A percentile compares a stretch with the other conserved stretches of the same genome.
Conservation (phyloP, 1,140 invertebrate species). For the Drosophila leontia region DNA sequence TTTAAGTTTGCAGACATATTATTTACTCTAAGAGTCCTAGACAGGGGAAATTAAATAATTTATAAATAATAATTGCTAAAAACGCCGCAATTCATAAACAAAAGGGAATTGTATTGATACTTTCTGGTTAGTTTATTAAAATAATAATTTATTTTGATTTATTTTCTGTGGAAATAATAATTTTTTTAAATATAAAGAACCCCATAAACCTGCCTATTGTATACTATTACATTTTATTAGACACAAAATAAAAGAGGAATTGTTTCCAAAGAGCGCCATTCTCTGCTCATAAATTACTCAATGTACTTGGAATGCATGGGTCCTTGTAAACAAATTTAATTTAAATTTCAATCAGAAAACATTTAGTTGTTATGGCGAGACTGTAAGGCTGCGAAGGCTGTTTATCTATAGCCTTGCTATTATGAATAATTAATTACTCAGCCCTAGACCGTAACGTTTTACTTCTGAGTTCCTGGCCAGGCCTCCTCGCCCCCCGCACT, state of each 20-base stretch:
- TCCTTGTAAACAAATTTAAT: constrained; percentile 54
- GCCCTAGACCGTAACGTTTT: constrained; percentile 56
- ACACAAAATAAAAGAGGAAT: not conserved
- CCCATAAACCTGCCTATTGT: not conserved
- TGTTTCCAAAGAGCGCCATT: not conserved
- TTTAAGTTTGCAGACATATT: not conserved
- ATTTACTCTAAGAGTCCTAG: not conserved
- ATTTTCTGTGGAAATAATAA: not conserved
- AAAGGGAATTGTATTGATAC: no score
- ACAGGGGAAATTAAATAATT: not conserved
- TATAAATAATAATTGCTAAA: not conserved
- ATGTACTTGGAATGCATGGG: constrained; percentile 3
- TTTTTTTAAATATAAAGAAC: not conserved
- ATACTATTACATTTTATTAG: not conserved
- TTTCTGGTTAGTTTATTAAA: no score
- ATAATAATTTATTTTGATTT: not conserved
- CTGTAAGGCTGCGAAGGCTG: constrained; percentile 13
- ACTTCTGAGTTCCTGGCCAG: constrained; percentile 51
- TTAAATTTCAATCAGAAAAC: constrained; percentile 60
- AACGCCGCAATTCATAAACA: not conserved
- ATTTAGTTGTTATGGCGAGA: constrained; percentile 32
- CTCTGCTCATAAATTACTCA: constrained; percentile 40
- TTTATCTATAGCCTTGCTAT: constrained; percentile 48
- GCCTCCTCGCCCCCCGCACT: constrained; percentile 16
- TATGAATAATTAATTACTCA: constrained; percentile 80